These are phyloP conservation scores for Gorsachius magnificus DNA, from an alignment of 2,797 vertebrate species.

Conservation along the genomic window DNA sequence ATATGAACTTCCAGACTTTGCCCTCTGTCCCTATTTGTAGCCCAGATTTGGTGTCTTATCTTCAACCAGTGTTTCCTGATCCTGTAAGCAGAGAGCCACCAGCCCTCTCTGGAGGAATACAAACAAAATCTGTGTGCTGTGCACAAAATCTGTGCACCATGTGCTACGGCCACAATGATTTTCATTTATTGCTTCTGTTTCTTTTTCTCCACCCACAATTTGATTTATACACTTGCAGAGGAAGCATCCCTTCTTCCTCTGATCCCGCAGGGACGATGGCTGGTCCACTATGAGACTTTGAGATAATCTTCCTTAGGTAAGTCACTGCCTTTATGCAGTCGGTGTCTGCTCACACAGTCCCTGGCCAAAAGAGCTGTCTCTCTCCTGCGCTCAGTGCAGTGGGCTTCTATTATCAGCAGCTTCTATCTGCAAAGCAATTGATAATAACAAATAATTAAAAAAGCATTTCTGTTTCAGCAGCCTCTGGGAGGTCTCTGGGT, in stretches of 20 bases:
- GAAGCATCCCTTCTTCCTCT: neutral
- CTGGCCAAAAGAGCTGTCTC: neutral
- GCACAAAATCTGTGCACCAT: neutral
- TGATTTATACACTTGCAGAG: neutral
- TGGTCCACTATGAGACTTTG: neutral
- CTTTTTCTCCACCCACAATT: neutral
- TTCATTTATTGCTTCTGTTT: neutral
- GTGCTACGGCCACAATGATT: neutral
- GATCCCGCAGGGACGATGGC: neutral
- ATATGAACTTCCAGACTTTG: neutral
- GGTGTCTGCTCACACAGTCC: neutral
- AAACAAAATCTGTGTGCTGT: neutral
- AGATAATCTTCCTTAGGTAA: neutral
- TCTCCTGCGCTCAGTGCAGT: neutral
- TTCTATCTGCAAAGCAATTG: neutral
- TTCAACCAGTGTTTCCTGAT: neutral
- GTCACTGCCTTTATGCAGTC: neutral
- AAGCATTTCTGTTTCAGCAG: neutral
- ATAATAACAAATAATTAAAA: constrained; percentile 28
- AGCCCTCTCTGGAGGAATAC: neutral
- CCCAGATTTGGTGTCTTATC: neutral
- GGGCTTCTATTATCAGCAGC: neutral
- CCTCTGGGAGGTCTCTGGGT: neutral
- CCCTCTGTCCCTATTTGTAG: neutral
- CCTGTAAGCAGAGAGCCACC: neutral